Base-by-base conservation (phyloP, 2,797 vertebrate genomes). In the Podarcis siculus region DNA sequence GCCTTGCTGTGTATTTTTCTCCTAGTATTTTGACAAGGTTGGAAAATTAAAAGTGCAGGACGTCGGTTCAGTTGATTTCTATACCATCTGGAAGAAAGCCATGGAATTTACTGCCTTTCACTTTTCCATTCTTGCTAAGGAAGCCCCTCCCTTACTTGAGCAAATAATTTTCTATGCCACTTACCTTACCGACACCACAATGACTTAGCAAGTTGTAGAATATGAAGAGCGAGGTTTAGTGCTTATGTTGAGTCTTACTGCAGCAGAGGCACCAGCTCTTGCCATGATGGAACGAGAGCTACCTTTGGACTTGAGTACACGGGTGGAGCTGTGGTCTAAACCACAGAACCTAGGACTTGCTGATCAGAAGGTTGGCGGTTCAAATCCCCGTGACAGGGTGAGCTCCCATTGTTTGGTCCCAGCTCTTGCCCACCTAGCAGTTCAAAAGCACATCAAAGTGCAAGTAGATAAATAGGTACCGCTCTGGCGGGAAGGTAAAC, bases 1-100 rank as follows among this genome's bases (percentile, higher is more conserved):
- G 86, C 90, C 77, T 45, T 89, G 69, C 69, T 8, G 25, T 85
- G 79, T 90, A 81, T 92, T 90, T 8, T 72, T 55, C 17, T 82
- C 4, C 27, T 64, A 86, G 61, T 17, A 71, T 30, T 71, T 71
- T 71, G 30, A 23, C 58, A 61, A 61, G 58, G 21, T 19, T 30
- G 30, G 67, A n/a, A 30, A 30, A 71, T 13, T 27, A 30, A 30
- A 30, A 71, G 13, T 30, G 25, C 27, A 30, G 27, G 9, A 71
- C 15, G 30, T 30, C 25, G 15, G 12, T 3, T 71, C 58, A 61
- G 67, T n/a, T 71, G 25, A 27, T 71, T 30, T 30, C 32, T n/a
- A 30, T 30, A 8, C 19, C 0, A 0, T 10, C 77, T 19, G 9
- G 21, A 83, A 9, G 30, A 19, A 67, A 17, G 82, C 8, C 67